Evolutionary conservation across 2,888 invertebrate genomes (phyloP).

Genomic region (Dynastes tityus): DNA sequence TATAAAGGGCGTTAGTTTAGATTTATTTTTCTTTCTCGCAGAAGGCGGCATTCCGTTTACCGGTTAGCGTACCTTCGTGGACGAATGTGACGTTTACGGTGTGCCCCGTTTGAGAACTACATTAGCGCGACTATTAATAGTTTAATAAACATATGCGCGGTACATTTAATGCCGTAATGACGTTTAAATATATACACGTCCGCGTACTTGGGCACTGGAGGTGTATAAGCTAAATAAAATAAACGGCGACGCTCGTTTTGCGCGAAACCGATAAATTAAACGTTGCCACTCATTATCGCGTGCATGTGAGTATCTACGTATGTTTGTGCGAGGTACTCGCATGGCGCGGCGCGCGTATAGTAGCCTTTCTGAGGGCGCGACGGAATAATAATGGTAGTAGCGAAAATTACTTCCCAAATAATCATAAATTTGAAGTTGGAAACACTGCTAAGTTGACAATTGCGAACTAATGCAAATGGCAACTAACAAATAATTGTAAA

Average conservation of each 20-base stretch:
- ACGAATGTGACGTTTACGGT: conserved; percentile 23
- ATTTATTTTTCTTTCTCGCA: too few species aligned
- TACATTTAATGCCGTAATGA: conserved; percentile 26
- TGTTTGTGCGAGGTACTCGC: background rate
- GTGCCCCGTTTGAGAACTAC: conserved; percentile 23
- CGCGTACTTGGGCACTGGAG: background rate
- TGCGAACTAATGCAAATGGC: too few species aligned
- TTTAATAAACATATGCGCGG: conserved; percentile 17
- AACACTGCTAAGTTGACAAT: too few species aligned
- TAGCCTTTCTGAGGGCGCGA: too few species aligned
- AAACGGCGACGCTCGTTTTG: conserved; percentile 36
- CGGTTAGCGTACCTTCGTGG: background rate
- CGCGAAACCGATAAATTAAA: conserved; percentile 45
- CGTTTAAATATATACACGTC: conserved; percentile 29
- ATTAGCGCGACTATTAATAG: conserved; percentile 33
- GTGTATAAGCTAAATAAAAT: conserved; percentile 31
- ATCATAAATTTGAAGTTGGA: too few species aligned
- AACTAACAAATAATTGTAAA: too few species aligned
- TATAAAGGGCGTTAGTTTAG: too few species aligned
- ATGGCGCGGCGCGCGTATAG: background rate
- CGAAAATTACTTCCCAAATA: too few species aligned
- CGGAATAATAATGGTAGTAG: too few species aligned
- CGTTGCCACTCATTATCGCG: conserved; percentile 38
- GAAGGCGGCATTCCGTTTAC: too few species aligned
- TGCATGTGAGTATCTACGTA: conserved; percentile 7